phyloP scores from a whole-genome alignment of 2,797 vertebrate species.

The Orientallactaga sibirica region DNA sequence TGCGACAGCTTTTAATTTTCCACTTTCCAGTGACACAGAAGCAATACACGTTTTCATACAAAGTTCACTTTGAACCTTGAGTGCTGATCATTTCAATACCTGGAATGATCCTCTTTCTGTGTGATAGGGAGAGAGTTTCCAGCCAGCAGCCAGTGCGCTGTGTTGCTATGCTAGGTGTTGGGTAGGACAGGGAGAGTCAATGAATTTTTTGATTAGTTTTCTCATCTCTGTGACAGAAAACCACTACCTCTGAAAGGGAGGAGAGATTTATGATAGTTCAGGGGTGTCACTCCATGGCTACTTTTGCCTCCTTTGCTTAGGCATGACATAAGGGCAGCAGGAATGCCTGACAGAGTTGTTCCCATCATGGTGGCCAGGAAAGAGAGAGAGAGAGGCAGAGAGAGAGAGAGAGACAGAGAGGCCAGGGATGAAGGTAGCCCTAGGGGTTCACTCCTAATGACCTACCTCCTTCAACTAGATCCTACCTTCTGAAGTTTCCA shows the following conservation, averaged over 20 bases:
- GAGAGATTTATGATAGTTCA: not conserved
- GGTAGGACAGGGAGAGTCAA: not conserved
- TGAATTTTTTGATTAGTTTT: not conserved
- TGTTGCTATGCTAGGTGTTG: not conserved
- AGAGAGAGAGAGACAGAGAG: too few species aligned
- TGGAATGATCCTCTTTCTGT: too few species aligned
- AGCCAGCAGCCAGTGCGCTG: not conserved
- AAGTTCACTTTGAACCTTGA: not conserved
- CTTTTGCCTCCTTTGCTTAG: not conserved
- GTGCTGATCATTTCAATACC: not conserved
- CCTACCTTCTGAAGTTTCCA: not conserved
- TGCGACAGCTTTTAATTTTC: not conserved
- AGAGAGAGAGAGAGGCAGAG: too few species aligned
- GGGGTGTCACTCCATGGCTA: not conserved
- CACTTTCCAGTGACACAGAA: not conserved
- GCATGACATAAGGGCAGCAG: not conserved
- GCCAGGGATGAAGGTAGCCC: not conserved
- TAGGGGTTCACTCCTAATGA: not conserved
- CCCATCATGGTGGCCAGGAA: not conserved
- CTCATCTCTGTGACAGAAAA: too few species aligned
- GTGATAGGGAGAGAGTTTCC: too few species aligned
- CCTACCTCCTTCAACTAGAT: not conserved
- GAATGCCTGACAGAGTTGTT: not conserved
- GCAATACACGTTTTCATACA: not conserved
- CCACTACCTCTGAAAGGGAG: not conserved